Evolutionary conservation across 2,113 vertebrate species (phyloP), one percentile per base, ranked within the genome.

Genomic region (Dolichotis patagonum): DNA sequence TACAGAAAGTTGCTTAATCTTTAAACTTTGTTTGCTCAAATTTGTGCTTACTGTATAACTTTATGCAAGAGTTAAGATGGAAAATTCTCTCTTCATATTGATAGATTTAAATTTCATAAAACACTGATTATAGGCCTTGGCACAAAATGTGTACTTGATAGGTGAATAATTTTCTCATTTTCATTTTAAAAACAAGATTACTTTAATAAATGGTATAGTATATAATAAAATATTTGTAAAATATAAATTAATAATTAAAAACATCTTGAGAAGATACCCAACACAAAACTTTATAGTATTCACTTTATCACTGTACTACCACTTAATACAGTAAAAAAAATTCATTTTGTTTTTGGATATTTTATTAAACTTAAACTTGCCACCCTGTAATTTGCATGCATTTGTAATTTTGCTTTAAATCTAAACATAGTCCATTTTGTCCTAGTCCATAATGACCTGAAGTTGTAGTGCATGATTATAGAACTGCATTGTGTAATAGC

Each of bases 171-270:
- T 89, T 95, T 54, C 35, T 95, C 67, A 85, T 75, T 91, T 30
- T 13, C 13, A 41, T 63, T 85, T 95, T 82, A 24, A n/a, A 78
- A 97, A 46, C 87, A 90, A 20, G 24, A 52, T 63, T 75, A 71
- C 89, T 85, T 93, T 89, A 43, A 83, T 49, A 46, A 94, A 49
- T 32, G 6, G 63, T 96, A 32, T 73, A 69, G 85, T 92, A 78
- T 5, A 30, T 38, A 38, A 67, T 77, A 82, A 62, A 14, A 88
- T 84, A 73, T 75, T 85, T 89, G 19, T 30, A 90, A 92, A 83
- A 43, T 87, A 75, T 94, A 87, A 73, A 52, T 77, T 56, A 87
- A 69, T 91, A 84, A 88, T 65, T 96, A 7, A 93, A 80, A 88
- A 77, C 12, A 73, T 90, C 0, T 83, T 35, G 58, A 80, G 41